Conservation (phyloP, 2,797 vertebrate genomes). For the Astyanax mexicanus region DNA sequence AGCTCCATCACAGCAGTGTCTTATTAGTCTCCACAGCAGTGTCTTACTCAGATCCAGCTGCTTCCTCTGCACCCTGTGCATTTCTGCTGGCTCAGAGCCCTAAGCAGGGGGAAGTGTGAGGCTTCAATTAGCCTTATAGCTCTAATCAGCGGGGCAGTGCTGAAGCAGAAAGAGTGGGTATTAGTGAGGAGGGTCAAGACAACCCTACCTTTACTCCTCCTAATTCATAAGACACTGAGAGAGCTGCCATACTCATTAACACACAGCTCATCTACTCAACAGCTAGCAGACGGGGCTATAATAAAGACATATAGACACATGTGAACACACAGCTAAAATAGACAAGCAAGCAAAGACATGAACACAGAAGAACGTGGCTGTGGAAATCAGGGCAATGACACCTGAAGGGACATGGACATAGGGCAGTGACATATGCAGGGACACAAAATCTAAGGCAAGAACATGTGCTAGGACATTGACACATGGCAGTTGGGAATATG, state of each 20-base stretch:
- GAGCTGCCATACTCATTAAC: conserved; percentile 39
- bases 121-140: conserved; percentile 47
- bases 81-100: conserved; percentile 16
- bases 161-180: conserved; percentile 33
- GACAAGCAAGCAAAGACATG: no score
- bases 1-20: background rate
- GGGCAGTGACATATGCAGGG: no score
- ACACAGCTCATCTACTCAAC: conserved; percentile 4
- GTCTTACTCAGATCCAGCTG: conserved; percentile 19
- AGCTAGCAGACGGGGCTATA: no score
- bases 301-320: no score
- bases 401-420: no score
- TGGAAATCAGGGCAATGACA: no score
- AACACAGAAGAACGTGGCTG: no score
- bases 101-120: background rate
- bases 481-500: no score
- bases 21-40: conserved; percentile 31
- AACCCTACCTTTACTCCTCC: conserved; percentile 26
- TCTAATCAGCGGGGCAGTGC: conserved; percentile 33
- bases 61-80: conserved; percentile 21
- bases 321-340: no score
- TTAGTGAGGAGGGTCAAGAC: conserved; percentile 46
- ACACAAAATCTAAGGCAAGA: no score
- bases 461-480: no score
- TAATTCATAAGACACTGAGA: conserved; percentile 38